phyloP scores from a whole-genome alignment of 2,797 vertebrate species.

The Neosilurus mollespiculum region DNA sequence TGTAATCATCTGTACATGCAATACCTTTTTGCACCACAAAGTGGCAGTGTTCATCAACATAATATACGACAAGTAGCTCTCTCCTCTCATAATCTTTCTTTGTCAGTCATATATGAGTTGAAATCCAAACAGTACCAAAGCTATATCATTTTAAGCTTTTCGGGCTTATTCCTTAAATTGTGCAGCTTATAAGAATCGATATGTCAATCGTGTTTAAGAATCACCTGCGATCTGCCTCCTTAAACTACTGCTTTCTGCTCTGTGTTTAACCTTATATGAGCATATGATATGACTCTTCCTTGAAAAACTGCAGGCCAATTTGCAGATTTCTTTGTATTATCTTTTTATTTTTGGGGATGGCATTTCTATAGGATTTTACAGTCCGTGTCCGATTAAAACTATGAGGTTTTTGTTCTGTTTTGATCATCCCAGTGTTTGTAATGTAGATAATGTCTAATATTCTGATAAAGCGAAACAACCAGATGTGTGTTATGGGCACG shows the following conservation, averaged over 20 bases:
- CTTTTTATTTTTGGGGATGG: too few relatives aligned
- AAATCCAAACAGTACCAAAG: neutral
- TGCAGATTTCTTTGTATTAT: too few relatives aligned
- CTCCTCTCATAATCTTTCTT: conserved; percentile 2
- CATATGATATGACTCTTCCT: too few relatives aligned
- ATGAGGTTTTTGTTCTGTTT: too few relatives aligned
- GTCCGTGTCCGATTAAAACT: too few relatives aligned
- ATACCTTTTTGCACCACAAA: conserved; percentile 61
- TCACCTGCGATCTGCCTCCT: neutral
- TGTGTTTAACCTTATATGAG: too few relatives aligned
- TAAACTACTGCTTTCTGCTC: neutral
- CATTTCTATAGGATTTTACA: too few relatives aligned
- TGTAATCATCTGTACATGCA: conserved; percentile 17
- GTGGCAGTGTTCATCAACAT: conserved; percentile 67
- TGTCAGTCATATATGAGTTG: neutral
- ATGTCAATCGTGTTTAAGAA: neutral
- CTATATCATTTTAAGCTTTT: neutral
- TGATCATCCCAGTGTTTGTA: too few relatives aligned
- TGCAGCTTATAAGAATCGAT: neutral
- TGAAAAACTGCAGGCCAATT: too few relatives aligned
- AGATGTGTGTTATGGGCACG: too few relatives aligned
- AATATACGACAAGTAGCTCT: conserved; percentile 39
- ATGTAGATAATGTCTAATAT: too few relatives aligned
- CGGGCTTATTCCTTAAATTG: neutral
- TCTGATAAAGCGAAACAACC: too few relatives aligned